Evolutionary conservation across 2,888 invertebrate species (phyloP).

Genomic region (Neoascia interrupta): DNA sequence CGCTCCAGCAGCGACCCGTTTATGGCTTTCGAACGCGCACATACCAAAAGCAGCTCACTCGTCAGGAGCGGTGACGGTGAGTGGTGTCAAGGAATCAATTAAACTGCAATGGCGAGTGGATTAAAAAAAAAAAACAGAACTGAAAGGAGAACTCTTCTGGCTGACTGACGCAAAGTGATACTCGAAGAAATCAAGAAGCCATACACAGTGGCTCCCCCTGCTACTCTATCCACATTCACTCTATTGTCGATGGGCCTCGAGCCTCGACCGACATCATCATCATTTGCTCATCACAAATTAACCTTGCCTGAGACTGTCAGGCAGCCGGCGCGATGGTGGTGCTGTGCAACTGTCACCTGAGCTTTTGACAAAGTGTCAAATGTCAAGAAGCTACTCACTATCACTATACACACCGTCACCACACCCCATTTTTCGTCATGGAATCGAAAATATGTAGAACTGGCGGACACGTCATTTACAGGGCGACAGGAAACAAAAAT

Average conservation of each 20-base stretch:
- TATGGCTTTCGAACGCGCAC: slow-evolving; percentile 43
- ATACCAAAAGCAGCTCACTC: slow-evolving; percentile 9
- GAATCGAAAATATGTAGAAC: slow-evolving; percentile 9
- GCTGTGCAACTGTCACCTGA: slow-evolving; percentile 49
- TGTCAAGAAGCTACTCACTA: too few species aligned
- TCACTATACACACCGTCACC: too few species aligned
- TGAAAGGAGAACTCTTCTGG: too few species aligned
- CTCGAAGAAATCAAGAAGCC: slow-evolving; percentile 52
- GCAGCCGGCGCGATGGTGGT: slow-evolving; percentile 10
- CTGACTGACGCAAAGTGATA: slow-evolving; percentile 50
- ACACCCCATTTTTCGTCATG: not conserved
- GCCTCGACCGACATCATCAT: slow-evolving; percentile 47
- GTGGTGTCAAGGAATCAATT: slow-evolving; percentile 69
- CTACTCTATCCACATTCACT: not conserved
- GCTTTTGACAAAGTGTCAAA: slow-evolving; percentile 52
- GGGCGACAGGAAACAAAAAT: slow-evolving; percentile 8
- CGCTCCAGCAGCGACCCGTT: slow-evolving; percentile 10
- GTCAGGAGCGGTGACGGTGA: slow-evolving; percentile 44
- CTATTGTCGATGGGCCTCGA: not conserved
- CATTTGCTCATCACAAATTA: slow-evolving; percentile 60
- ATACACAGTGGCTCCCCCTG: slow-evolving; percentile 31
- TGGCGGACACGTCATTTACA: slow-evolving; percentile 28
- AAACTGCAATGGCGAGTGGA: slow-evolving; percentile 49
- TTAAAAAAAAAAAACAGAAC: too few species aligned
- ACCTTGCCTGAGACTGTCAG: slow-evolving; percentile 57